A percentile compares a stretch with the other conserved stretches of the same genome.
These are phyloP conservation scores for Amblyteles armatorius DNA, from an alignment of 2,888 invertebrate species.

Conservation along the genomic window DNA sequence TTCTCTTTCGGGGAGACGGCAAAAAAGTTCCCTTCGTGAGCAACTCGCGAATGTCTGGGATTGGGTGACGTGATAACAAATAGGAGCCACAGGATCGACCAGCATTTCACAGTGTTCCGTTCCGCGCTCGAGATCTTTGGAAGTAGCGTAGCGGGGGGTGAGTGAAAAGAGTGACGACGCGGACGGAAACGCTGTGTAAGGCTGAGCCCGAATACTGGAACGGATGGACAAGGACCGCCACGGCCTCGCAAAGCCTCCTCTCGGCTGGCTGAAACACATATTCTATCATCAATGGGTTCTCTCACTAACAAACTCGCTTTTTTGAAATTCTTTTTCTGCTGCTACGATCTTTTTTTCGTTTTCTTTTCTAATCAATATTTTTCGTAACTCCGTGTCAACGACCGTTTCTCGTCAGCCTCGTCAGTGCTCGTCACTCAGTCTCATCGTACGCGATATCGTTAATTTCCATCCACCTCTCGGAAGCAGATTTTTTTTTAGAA, in stretches of 20 bases:
- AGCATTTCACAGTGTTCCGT: conserved; percentile 78
- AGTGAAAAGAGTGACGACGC: conserved; percentile 33
- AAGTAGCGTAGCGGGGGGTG: neutral
- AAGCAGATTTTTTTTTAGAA: neutral
- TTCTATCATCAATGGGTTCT: conserved; percentile 73
- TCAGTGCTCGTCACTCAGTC: neutral
- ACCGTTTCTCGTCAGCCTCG: conserved; percentile 26
- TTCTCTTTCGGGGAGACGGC: conserved; percentile 72
- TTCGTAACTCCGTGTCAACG: conserved; percentile 62
- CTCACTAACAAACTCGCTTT: conserved; percentile 56
- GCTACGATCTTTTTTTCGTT: conserved; percentile 57
- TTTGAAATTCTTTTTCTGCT: conserved; percentile 39
- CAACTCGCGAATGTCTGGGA: conserved; percentile 76
- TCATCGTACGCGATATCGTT: conserved; percentile 25
- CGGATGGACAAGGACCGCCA: conserved; percentile 73
- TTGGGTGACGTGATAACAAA: conserved; percentile 40
- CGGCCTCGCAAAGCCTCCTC: conserved; percentile 83
- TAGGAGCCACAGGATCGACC: conserved; percentile 67
- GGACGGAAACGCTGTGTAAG: conserved; percentile 75
- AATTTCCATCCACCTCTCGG: neutral
- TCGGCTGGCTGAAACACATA: conserved; percentile 83
- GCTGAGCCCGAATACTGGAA: conserved; percentile 72
- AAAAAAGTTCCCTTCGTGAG: conserved; percentile 79
- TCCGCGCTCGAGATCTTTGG: conserved; percentile 47
- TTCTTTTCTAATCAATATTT: conserved; percentile 29